Conservation (phyloP, 1,140 invertebrate genomes). For the Macrobrachium rosenbergii region DNA sequence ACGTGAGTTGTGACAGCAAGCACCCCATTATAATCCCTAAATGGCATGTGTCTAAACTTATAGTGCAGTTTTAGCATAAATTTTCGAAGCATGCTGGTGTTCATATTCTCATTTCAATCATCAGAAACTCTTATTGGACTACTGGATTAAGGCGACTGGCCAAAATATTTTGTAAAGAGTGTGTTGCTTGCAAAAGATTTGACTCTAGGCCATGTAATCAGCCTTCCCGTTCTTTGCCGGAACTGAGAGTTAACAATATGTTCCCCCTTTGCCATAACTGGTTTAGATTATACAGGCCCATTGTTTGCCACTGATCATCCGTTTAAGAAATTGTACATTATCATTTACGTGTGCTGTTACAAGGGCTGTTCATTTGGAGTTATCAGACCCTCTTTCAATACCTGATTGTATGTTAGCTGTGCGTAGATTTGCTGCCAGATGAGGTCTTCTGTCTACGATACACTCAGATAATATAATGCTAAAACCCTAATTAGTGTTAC, state of each 20-base stretch:
- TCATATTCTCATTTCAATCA: no score
- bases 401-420: background rate
- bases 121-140: constrained; percentile 22
- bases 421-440: constrained; percentile 4
- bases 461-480: constrained; percentile 33
- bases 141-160: constrained; percentile 30
- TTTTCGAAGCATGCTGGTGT: no score
- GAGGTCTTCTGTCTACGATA: constrained; percentile 20
- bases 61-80: no score
- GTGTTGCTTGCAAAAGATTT: constrained; percentile 32
- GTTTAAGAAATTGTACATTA: constrained; percentile 19
- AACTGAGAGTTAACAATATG: background rate
- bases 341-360: no score
- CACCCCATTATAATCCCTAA: constrained; percentile 19
- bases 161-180: constrained; percentile 24
- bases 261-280: constrained; percentile 23
- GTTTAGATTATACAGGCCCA: constrained; percentile 18
- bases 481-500: no score
- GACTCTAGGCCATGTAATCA: constrained; percentile 19
- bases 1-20: no score
- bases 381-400: constrained; percentile 15
- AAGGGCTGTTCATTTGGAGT: no score
- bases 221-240: constrained; percentile 22
- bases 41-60: constrained; percentile 1
- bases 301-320: constrained; percentile 18